These are phyloP conservation scores for Diogma glabrata DNA, from an alignment of 2,888 invertebrate genomes.

Conservation along the genomic window DNA sequence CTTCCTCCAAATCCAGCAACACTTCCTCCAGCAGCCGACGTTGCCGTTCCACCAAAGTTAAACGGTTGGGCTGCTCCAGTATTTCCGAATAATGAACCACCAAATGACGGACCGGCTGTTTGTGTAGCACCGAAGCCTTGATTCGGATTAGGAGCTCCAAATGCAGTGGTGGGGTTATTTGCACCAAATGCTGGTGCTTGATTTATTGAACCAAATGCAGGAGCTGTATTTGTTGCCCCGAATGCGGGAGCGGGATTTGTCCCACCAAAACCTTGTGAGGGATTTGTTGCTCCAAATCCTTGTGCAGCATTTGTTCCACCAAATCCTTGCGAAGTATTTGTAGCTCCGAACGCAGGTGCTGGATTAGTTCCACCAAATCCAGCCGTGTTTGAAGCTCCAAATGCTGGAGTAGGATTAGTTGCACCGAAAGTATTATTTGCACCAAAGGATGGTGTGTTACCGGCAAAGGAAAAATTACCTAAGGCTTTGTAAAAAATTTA, in stretches of 20 bases:
- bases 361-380: slow-evolving; percentile 21
- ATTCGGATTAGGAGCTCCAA: slow-evolving; percentile 28
- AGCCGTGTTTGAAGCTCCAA: slow-evolving; percentile 20
- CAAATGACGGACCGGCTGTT: slow-evolving; percentile 20
- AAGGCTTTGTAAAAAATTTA: neutral
- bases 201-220: slow-evolving; percentile 25
- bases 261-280: slow-evolving; percentile 16
- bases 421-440: slow-evolving; percentile 26
- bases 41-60: slow-evolving; percentile 19
- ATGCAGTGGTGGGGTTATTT: slow-evolving; percentile 28
- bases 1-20: slow-evolving; percentile 20
- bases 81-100: slow-evolving; percentile 15
- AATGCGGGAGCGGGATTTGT: slow-evolving; percentile 20
- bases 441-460: slow-evolving; percentile 13
- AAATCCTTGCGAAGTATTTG: slow-evolving; percentile 24
- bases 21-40: slow-evolving; percentile 28
- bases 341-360: slow-evolving; percentile 22
- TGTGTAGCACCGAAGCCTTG: slow-evolving; percentile 22
- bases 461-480: slow-evolving; percentile 25
- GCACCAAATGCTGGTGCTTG: slow-evolving; percentile 19
- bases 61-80: slow-evolving; percentile 16
- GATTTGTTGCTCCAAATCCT: slow-evolving; percentile 18
- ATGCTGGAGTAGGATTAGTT: slow-evolving; percentile 20
- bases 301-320: slow-evolving; percentile 16
- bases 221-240: slow-evolving; percentile 24